phyloP scores from a whole-genome alignment of 53 echinoderm and acorn worm genomes.

The Echinarachnius parma region DNA sequence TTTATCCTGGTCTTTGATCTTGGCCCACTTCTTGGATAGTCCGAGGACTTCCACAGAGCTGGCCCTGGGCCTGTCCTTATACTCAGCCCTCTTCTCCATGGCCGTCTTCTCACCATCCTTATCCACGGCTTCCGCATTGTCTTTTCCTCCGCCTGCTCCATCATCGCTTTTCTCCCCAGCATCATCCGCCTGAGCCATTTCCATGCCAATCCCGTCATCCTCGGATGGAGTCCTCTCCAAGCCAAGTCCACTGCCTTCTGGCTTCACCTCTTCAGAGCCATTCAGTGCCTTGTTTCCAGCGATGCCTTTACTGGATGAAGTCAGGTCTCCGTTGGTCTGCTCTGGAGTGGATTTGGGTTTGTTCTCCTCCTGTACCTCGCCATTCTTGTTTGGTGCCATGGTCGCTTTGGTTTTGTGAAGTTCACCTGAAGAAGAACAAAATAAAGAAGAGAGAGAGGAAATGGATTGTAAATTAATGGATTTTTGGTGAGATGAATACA shows the following conservation, averaged over 20 bases:
- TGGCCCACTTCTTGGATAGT: background rate
- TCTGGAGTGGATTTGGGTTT: background rate
- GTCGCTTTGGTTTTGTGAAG: background rate
- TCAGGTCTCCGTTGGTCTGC: background rate
- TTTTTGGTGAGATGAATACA: no score
- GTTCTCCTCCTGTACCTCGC: constrained; percentile 2
- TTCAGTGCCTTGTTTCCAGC: background rate
- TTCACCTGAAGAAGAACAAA: constrained; percentile 1
- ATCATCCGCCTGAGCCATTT: background rate
- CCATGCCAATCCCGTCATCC: background rate
- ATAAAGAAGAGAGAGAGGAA: background rate
- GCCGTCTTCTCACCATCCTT: constrained; percentile 19
- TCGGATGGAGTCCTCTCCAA: background rate
- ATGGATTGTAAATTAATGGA: background rate
- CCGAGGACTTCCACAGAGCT: constrained; percentile 28
- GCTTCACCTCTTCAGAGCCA: background rate
- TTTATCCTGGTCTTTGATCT: constrained; percentile 10
- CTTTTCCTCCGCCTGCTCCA: no score
- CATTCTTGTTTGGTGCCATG: constrained; percentile 41
- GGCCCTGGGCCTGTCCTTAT: constrained; percentile 20
- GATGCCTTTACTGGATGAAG: background rate
- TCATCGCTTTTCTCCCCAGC: background rate
- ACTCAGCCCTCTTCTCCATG: constrained; percentile 23
- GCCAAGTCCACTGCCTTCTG: background rate
- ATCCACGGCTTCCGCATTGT: background rate